Evolutionary conservation across 2,113 vertebrate genomes (phyloP), one percentile per base, ranked within the genome.

Genomic region (Cricetomys ansorgei): DNA sequence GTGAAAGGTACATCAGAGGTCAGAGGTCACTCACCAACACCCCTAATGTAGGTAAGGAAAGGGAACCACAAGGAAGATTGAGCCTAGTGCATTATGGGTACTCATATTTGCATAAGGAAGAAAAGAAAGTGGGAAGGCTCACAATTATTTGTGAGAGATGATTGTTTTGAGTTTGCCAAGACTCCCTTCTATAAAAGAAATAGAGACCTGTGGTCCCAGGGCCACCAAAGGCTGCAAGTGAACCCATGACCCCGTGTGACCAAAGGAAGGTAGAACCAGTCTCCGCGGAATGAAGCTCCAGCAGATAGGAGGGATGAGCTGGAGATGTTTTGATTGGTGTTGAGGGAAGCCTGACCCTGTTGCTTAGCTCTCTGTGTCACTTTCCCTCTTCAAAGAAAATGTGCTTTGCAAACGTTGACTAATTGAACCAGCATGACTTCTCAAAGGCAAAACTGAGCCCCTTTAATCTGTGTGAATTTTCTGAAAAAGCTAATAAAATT

Each of bases 381-480:
- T 34, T 89, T 76, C 75, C 72, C 53, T 93, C 72, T 91, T 91
- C 72, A 94, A 45, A 40, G 94, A 94, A 59, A 37, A 57, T 13
- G 62, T 1, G 43, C 93, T 94, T 94, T 94, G 83, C 59, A 91
- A 96, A 97, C 83, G 69, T 91, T 84, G 95, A 89, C 96, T 92
- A 94, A 97, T 95, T 87, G 87, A 95, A 94, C 27, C 96, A 97
- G 96, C 96, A 94, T 80, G 96, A 89, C 94, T 95, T 96, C 92
- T 87, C 59, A 67, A 93, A 92, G 83, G 93, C 81, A 91, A 92
- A 83, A 89, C 57, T 62, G 86, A 96, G 83, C 65, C 62, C 79
- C 62, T 77, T 81, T 91, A 97, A 90, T 97, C 91, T 94, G 93
- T 90, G 85, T 67, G 91, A 88, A 83, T 91, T 94, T 89, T 96